These are phyloP conservation scores for Tetheella fluctuosa DNA, from an alignment of 2,888 invertebrate species.

Conservation along the genomic window DNA sequence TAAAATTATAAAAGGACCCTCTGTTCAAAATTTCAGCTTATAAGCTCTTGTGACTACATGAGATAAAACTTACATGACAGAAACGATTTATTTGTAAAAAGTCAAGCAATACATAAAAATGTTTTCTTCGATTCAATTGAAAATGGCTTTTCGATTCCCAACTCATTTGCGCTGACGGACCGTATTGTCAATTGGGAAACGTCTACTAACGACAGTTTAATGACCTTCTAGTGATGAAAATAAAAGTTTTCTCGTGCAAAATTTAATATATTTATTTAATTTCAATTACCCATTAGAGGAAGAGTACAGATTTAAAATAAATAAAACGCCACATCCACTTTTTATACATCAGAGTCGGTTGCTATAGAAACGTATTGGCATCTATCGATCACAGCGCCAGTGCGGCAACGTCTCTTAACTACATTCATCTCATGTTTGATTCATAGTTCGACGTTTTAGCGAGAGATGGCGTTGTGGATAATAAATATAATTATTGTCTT, in stretches of 20 bases:
- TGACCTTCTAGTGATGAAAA: background rate
- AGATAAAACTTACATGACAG: too few species aligned
- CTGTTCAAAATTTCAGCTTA: too few species aligned
- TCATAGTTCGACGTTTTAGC: background rate
- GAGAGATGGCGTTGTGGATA: background rate
- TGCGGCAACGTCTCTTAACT: slow-evolving; percentile 4
- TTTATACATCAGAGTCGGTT: background rate
- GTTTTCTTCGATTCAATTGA: background rate
- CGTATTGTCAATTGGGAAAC: background rate
- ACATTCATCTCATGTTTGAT: background rate
- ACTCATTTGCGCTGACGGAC: slow-evolving; percentile 4
- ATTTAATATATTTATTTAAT: too few species aligned
- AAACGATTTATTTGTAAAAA: too few species aligned
- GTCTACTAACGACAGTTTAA: background rate
- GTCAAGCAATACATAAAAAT: too few species aligned
- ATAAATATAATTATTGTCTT: background rate
- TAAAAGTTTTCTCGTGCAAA: background rate
- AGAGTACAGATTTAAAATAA: too few species aligned
- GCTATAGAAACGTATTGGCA: background rate
- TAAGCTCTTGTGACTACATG: too few species aligned
- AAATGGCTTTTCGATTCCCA: background rate
- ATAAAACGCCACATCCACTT: background rate
- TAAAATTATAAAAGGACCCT: too few species aligned
- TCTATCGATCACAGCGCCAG: slow-evolving; percentile 3
- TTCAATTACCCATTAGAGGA: too few species aligned